Base-by-base conservation (phyloP, 1,140 invertebrate genomes). In the Pseudomyrmex flavicornis region DNA sequence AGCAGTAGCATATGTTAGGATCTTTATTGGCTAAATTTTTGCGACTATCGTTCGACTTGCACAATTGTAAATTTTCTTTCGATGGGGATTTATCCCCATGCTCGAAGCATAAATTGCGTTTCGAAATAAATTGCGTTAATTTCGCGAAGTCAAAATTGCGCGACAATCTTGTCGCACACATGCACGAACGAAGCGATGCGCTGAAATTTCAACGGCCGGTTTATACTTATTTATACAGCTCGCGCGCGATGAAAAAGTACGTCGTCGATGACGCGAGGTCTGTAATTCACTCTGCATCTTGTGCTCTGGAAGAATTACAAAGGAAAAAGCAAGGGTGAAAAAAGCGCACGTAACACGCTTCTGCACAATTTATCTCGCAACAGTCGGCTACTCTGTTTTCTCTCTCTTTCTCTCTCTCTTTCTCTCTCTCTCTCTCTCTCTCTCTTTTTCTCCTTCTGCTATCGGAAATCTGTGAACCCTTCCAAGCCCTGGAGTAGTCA, bases 161-260 rank as follows among this genome's bases (percentile, higher is more conserved):
- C 35, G 35, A 35, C 35, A 35, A 7, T 35, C 35, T 0, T 35
- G 5, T 35, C 35, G 5, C 35, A 7, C 35, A 35, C 35, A 35
- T 35, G 35, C 35, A 7, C 4, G 35, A 35, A 35, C 5, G n/a
- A 22, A 13, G 50, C 50, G 54, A 20, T 20, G 54, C 44, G 58
- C 74, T 82, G 70, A 82, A 82, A 82, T 82, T 82, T 74, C 12
- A n/a, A 7, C 54, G 20, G n/a, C 20, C 46, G 22, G 22, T 62
- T 75, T 82, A 75, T 70, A 82, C 54, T 61, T 35, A 35, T 35
- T 35, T 35, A 7, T 35, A 35, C 35, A 35, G 35, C 56, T 12
- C 8, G 56, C 58, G 61, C 58, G 48, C 35, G 79, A 62, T 75
- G 72, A 56, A 63, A 82, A 82, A 82, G 59, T 44, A 7, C 56